Evolutionary conservation across 2,888 invertebrate genomes (phyloP), one percentile per base, ranked within the genome.

Genomic region (Trisateles emortualis): DNA sequence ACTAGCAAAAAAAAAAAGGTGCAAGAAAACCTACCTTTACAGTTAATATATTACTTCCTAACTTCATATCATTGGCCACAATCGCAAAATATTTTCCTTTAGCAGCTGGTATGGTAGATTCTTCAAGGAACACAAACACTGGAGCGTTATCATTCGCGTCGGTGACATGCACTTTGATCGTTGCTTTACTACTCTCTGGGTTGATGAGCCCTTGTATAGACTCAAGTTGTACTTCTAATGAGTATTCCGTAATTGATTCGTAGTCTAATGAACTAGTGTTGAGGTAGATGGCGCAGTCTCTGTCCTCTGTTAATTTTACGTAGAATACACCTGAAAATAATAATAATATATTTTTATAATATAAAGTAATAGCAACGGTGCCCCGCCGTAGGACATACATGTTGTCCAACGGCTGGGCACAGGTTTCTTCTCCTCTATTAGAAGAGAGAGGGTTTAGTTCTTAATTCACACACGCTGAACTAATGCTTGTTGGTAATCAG

Each of bases 141-240:
- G 99, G 98, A 0, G 94, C 94, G 82, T 98, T 98, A 81, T 99
- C 98, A 81, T 99, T 99, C 0, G 97, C 95, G 82, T 99, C 98
- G 0, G 95, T 92, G 0, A 99, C 96, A 62, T 96, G 96, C 0
- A 99, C 95, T 61, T 96, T 96, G 0, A 98, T 95, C 71, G 94
- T 94, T 0, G 97, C 95, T 16, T 94, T 94, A 70, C 96, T 96
- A 61, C 95, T 95, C 33, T 96, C 95, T 0, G 96, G 96, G 84
- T 97, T 97, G 19, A 97, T 95, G 3, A 96, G 94, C 1, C 97
- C 97, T 60, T 96, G 95, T 22, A 97, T 93, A 0, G 98, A 97
- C 64, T 96, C 95, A 0, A 98, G 90, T 68, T 95, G 95, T 9
- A 98, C 94, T 80, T 96, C 96, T 36, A 98, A 86, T 1, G 94